A percentile compares a stretch with the other conserved stretches of the same genome.
phyloP scores from a whole-genome alignment of 1,140 invertebrate genomes.

The Caenorhabditis brenneri region DNA sequence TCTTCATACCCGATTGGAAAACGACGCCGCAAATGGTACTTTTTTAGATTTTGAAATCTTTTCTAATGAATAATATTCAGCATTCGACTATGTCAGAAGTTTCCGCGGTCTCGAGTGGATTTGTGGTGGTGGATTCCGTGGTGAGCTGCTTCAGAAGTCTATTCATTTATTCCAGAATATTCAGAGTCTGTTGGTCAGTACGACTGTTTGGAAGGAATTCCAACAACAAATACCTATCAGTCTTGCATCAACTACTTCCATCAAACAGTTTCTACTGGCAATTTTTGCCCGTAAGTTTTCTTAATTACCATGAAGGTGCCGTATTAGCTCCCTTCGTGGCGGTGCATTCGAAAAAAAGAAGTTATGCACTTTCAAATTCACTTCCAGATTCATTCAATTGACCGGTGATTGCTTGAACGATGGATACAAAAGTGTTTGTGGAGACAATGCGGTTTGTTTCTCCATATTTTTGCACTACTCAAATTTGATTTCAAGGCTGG shows the following conservation, averaged over 20 bases:
- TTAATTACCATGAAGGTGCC: no score
- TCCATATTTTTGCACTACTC: neutral
- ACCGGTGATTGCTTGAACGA: constrained; percentile 8
- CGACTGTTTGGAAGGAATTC: neutral
- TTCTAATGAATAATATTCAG: no score
- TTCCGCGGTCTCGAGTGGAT: constrained; percentile 44
- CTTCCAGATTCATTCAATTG: constrained; percentile 23
- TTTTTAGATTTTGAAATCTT: no score
- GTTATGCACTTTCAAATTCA: no score
- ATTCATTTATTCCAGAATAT: neutral
- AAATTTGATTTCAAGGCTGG: neutral
- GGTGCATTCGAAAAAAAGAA: no score
- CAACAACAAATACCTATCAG: neutral
- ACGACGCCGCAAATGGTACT: no score
- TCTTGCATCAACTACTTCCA: constrained; percentile 25
- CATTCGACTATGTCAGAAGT: constrained; percentile 45
- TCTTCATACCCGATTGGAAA: neutral
- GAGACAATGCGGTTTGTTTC: neutral
- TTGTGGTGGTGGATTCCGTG: constrained; percentile 36
- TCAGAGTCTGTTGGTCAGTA: neutral
- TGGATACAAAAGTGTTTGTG: neutral
- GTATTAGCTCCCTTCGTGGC: no score
- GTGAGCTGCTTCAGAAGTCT: no score
- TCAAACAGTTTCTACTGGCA: neutral
- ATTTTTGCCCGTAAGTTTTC: constrained; percentile 43